Base-by-base conservation (phyloP, 2,797 vertebrate species). In the Enoplosus armatus region DNA sequence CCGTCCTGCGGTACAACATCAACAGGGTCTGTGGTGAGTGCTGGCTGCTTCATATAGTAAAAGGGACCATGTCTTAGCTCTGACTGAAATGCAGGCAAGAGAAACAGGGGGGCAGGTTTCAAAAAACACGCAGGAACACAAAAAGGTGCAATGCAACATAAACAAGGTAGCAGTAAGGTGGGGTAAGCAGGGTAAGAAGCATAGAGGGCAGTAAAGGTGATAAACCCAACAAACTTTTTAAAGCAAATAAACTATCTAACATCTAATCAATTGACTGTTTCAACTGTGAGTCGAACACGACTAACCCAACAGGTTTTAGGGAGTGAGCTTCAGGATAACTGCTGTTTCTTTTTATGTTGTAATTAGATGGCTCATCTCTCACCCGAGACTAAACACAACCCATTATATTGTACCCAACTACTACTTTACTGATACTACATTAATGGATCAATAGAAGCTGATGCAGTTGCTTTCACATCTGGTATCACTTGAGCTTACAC, bases 1-100 rank as follows among this genome's bases (percentile, higher is more conserved):
- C 98, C 97, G 93, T 99, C 98, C 98, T 99, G 98, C 89, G 98
- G 98, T 97, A 98, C 97, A 97, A 98, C 98, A 98, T 99, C 98
- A 97, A 99, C 97, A 98, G 98, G 98, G 96, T 99, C 98, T 98
- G 95, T 94, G 91, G 95, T 95, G 95, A 96, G 95, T 93, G 95
- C 92, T 85, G 96, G 95, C 95, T 96, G 96, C 96, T 99, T 99
- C 97, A 96, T 92, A 98, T 99, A 99, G 98, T 99, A 99, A 99
- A 99, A 99, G 95, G 98, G 98, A 97, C 98, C 98, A 95, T 99
- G 98, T 97, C 98, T 99, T 97, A 99, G 98, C 85, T 99, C 97
- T 97, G 98, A 99, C 95, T 99, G 98, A 89, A 99, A 99, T 95
- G 97, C 96, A 97, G 97, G 97, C 95, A 97, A 98, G 96, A 99